Percentiles rank a stretch among this genome's conserved stretches.
phyloP scores from a whole-genome alignment of 2,797 vertebrate genomes.

The Taeniopygia guttata region DNA sequence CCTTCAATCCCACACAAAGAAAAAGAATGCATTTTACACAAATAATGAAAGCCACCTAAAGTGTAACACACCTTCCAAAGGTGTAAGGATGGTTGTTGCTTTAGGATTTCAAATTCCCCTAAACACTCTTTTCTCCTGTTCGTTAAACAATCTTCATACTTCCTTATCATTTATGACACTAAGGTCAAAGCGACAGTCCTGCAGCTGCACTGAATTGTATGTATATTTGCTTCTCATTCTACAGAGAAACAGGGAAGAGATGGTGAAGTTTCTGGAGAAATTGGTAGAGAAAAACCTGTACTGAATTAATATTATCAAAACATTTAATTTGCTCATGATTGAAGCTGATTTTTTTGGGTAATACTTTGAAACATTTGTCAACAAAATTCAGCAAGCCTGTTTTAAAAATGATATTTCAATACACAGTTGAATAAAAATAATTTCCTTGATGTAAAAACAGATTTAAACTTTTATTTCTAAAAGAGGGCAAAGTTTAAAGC shows the following conservation, averaged over 20 bases:
- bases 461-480: neutral
- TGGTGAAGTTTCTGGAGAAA: neutral
- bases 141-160: neutral
- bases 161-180: neutral
- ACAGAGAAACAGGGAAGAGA: neutral
- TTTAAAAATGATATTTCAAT: neutral
- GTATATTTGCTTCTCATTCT: neutral
- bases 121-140: neutral
- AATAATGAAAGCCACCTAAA: neutral
- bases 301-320: neutral
- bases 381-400: neutral
- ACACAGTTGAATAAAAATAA: neutral
- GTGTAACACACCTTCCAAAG: neutral
- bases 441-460: neutral
- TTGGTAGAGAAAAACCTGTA: neutral
- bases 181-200: neutral
- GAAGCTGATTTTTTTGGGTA: neutral
- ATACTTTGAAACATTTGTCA: neutral
- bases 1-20: accelerated
- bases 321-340: neutral
- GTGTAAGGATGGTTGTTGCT: neutral
- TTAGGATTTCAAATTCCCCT: neutral
- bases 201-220: neutral
- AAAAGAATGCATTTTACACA: neutral
- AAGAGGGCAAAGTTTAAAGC: neutral